Base-by-base conservation (phyloP, 2,113 vertebrate genomes). In the Triplophysa tibetana region DNA sequence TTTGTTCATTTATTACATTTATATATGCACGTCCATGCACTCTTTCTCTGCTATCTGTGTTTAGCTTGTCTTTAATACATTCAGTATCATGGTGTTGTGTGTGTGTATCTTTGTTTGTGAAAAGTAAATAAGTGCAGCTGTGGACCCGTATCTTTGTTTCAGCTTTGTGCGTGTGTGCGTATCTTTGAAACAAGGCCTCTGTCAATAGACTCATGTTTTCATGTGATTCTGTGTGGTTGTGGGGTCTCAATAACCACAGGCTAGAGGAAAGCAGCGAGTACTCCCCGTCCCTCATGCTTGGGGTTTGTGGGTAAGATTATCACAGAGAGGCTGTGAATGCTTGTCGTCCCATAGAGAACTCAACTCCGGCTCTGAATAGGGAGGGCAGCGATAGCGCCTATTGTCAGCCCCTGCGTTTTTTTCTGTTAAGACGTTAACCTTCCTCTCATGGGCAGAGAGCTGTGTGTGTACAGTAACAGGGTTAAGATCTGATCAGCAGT, bases 321-420 rank as follows among this genome's bases (percentile, higher is more conserved):
- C 81, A 75, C 70, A 63, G 67, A 69, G 72, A 84, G 88, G 83
- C 72, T 84, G 80, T 88, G 85, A 89, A 89, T 91, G 89, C 91
- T 92, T 88, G 91, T 92, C 85, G 10, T 85, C 87, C 1, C 17
- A 87, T 90, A 90, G 91, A 86, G 90, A 92, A 90, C 86, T 73
- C 83, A 75, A 66, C 65, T 78, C 80, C 58, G 52, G 26, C 63
- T 48, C 82, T 41, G 14, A 79, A 81, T 68, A 70, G 65, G 8
- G 33, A 67, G n/a, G 64, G 68, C 80, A 91, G 94, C 91, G 94
- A 88, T 91, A 89, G 88, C 81, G 61, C 82, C 86, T 89, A 88
- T 94, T 94, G 92, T 94, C 77, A 75, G 78, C 75, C 1, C 83
- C 83, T 72, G 23, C 89, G 81, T 85, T 86, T 85, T 79, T 88